Base-by-base conservation (phyloP, 1,140 invertebrate genomes). In the Drosophila nikananu region DNA sequence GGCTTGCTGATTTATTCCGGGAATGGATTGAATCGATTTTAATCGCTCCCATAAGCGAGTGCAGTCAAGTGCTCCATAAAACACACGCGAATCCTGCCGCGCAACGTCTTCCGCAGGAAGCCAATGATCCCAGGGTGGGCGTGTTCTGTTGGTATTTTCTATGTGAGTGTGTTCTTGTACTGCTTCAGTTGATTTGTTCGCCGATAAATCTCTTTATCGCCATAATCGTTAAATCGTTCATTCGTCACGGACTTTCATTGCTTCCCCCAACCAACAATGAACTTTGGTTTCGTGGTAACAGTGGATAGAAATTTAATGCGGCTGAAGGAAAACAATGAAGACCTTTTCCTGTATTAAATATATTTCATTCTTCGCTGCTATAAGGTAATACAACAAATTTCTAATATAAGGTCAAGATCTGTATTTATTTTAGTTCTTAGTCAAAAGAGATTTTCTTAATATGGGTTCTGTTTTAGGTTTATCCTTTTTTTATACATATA, bases 161-260 rank as follows among this genome's bases (percentile, higher is more conserved):
- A 1, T 5, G n/a, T 35, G 17, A 35, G 25, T 39, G 15, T 39
- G 21, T 19, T 55, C 62, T 60, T 63, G 67, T 76, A 86, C 81
- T 84, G 74, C 81, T 90, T 84, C 81, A 76, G 75, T 80, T 90
- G 75, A 84, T 73, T 90, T 84, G 86, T 63, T 84, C 61, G 78
- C 68, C 81, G 81, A 89, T 89, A 89, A 89, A 89, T 89, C 86
- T 90, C 84, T 90, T 80, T 86, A 89, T 90, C 84, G 84, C 84
- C 86, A 89, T 89, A 89, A 89, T 86, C 84, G 81, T 89, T 89
- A 90, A 89, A 67, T 70, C 57, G 84, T 81, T 86, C 81, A 82
- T 84, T 86, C 86, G 86, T 90, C 86, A 89, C 81, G 75, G 81
- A 48, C 74, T 76, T 71, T 86, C 81, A 89, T 90, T 90, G 75